Percentiles rank a stretch among this genome's conserved stretches.
Conservation (phyloP, 2,797 vertebrate species). For the Mus spretus region DNA sequence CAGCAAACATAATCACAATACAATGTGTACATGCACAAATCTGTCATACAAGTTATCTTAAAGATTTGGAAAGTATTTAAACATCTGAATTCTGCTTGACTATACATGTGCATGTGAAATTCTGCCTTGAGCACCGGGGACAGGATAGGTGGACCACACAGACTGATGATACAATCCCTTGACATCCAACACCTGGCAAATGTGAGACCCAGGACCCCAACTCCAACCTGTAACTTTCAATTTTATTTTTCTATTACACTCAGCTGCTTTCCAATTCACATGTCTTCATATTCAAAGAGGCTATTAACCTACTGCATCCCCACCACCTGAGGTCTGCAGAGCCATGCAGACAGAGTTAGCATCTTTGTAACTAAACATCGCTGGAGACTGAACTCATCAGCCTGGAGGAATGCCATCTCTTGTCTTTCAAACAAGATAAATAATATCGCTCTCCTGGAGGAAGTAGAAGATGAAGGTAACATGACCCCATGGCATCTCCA, state of each 20-base stretch:
- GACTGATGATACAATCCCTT: background rate
- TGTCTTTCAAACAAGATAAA: constrained; percentile 17
- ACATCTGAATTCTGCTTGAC: background rate
- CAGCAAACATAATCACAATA: background rate
- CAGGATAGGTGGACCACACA: rapidly evolving
- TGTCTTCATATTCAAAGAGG: constrained; percentile 66
- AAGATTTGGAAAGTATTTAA: background rate
- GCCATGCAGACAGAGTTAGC: constrained; percentile 9
- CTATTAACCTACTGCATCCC: constrained; percentile 38
- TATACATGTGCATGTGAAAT: background rate
- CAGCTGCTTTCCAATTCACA: constrained; percentile 52
- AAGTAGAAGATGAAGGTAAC: background rate
- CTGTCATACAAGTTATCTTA: background rate
- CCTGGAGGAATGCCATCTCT: background rate
- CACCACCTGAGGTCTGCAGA: constrained; percentile 55
- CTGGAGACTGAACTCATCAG: background rate
- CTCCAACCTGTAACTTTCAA: background rate
- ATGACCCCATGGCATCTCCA: background rate
- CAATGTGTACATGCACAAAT: background rate
- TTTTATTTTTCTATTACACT: constrained; percentile 64
- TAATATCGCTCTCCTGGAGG: background rate
- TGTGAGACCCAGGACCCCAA: background rate
- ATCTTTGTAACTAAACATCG: background rate
- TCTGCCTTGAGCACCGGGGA: background rate
- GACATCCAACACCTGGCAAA: background rate